These are phyloP conservation scores for Lithobates sylvaticus DNA, from an alignment of 2,797 vertebrate species.

Conservation along the genomic window DNA sequence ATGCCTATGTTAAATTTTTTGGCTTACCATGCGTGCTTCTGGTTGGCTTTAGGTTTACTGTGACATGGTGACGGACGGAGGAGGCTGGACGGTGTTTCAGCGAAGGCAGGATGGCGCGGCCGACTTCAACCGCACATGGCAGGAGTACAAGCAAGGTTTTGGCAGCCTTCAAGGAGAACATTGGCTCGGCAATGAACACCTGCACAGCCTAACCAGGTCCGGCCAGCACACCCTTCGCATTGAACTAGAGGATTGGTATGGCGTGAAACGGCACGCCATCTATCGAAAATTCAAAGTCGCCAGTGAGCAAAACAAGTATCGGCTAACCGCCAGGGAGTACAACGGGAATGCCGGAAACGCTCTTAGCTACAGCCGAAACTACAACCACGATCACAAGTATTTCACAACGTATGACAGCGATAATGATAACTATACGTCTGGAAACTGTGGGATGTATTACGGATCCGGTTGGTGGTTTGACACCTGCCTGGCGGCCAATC, in stretches of 20 bases:
- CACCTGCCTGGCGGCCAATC: slow-evolving; percentile 82
- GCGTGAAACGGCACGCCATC: slow-evolving; percentile 78
- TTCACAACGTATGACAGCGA: slow-evolving; percentile 84
- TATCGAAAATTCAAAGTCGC: slow-evolving; percentile 83
- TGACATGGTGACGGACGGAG: slow-evolving; percentile 83
- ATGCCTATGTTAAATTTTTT: background rate
- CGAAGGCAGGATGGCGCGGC: slow-evolving; percentile 76
- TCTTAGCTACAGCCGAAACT: slow-evolving; percentile 84
- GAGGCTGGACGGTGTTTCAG: slow-evolving; percentile 85
- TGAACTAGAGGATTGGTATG: slow-evolving; percentile 84
- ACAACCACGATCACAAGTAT: slow-evolving; percentile 82
- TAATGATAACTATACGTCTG: slow-evolving; percentile 79
- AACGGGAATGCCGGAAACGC: slow-evolving; percentile 82
- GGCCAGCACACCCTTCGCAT: slow-evolving; percentile 79
- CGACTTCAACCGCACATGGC: slow-evolving; percentile 84
- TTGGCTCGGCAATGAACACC: slow-evolving; percentile 81
- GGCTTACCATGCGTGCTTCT: background rate
- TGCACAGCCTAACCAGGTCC: slow-evolving; percentile 74
- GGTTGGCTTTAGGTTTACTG: slow-evolving; percentile 76
- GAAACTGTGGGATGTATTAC: slow-evolving; percentile 83
- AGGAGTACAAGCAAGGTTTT: slow-evolving; percentile 83
- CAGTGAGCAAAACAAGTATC: slow-evolving; percentile 80
- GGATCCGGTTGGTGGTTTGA: slow-evolving; percentile 87
- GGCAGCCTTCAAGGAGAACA: slow-evolving; percentile 78
- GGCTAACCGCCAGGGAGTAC: slow-evolving; percentile 80